Evolutionary conservation across 1,140 invertebrate genomes (phyloP), one percentile per base, ranked within the genome.

Genomic region (Calliphora vicina): DNA sequence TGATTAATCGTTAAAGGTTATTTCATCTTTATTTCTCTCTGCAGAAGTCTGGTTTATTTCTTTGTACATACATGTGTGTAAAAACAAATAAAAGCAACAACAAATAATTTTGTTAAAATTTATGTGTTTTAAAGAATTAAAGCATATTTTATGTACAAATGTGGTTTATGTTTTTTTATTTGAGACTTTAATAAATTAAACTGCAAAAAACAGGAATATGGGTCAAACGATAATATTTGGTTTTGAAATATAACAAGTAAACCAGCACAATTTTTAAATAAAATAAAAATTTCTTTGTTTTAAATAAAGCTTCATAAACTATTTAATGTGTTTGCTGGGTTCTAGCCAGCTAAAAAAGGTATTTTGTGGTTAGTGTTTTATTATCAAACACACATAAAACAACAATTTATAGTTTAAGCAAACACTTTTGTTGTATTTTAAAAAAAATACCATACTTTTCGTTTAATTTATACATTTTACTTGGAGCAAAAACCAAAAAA

Each of bases 1-100:
- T 78, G 74, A 78, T 78, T 78, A 78, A 78, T 78, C 74, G 74
- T 78, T 78, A 78, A 78, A 78, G 74, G 74, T 78, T 78, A 43
- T 20, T 57, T 76, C 3, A 35, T 42, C 29, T 35, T 42, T 76
- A 2, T 76, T 42, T 17, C 29, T 29, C 35, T 76, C 15, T 17
- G n/a, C 50, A 57, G 15, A n/a, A 17, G 50, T 67, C 6, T 23
- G 61, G n/a, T 67, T 67, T 67, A 12, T 23, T 10, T n/a, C 61
- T 23, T 23, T 23, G 15, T 23, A 67, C 15, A 5, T 67, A 67
- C 23, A 23, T 67, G 61, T 67, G 50, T 57, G 61, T 67, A 67
- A 67, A 67, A 50, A 3, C 3, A 2, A 17, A n/a, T 50, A n/a
- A 50, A 1, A 17, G 15, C 13, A n/a, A 50, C 45, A 50, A 50